Base-by-base conservation (phyloP, 2,797 vertebrate species). In the Glyptemys insculpta region DNA sequence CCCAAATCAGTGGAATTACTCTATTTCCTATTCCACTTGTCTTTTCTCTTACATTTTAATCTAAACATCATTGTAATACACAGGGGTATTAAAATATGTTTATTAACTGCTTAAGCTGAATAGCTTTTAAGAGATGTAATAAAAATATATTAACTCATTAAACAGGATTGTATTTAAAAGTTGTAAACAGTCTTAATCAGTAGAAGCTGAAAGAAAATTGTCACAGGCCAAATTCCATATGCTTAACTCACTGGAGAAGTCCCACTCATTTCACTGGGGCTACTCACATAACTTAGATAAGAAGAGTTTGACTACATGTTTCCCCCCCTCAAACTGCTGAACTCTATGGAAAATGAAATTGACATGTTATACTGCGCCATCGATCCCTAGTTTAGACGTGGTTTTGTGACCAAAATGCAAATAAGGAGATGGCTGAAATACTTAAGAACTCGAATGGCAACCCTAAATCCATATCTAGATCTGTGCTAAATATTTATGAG, bases 91-190 rank as follows among this genome's bases (percentile, higher is more conserved):
- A 96, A 95, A 95, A 93, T 94, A 29, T 90, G 88, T 87, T 92
- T 94, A 91, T 96, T 90, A 91, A 93, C 79, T 95, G 68, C 19
- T 37, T 82, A 12, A 92, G 81, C 76, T 86, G 50, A 96, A 92
- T 84, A 85, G 85, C 74, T 94, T 90, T 88, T 95, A 86, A 95
- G 94, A 92, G 94, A 79, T 49, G 85, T 91, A 90, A 80, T 93
- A 94, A 94, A 97, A 93, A 91, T 4, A 62, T 84, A 84, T 86
- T 74, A 87, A 88, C 74, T 92, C 81, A 91, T 93, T 91, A 91
- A 93, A 88, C 5, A 76, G 65, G 53, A 88, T 54, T 44, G 90
- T 53, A 54, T 68, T 59, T 59, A 79, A 34, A 91, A 84, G 56
- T 79, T 37, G 52, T 57, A 93, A 95, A 95, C 56, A 14, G 12